A percentile compares a stretch with the other conserved stretches of the same genome.
Evolutionary conservation across 2,888 invertebrate genomes (phyloP).

Genomic region (Eumacrocentrus americanus): DNA sequence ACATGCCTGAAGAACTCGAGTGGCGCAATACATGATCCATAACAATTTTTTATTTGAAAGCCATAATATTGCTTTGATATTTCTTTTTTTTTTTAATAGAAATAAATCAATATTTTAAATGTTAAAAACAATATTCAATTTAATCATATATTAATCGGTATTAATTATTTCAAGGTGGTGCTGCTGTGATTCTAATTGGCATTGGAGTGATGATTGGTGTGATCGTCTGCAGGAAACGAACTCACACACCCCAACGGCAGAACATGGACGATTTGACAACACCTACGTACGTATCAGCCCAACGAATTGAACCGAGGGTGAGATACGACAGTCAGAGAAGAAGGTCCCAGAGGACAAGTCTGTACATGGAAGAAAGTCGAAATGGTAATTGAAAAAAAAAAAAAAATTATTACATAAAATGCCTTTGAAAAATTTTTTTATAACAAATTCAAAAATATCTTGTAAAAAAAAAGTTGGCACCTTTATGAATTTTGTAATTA

Average conservation of each 20-base stretch:
- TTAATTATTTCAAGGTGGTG: constrained; percentile 42
- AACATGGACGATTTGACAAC: constrained; percentile 57
- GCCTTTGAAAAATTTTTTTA: too few relatives aligned
- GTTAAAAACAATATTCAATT: too few relatives aligned
- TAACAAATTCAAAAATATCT: too few relatives aligned
- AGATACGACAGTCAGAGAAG: constrained; percentile 52
- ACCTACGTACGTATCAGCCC: constrained; percentile 54
- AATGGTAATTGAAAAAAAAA: too few relatives aligned
- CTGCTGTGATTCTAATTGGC: constrained; percentile 54
- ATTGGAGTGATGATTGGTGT: constrained; percentile 58
- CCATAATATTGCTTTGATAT: too few relatives aligned
- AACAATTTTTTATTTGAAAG: constrained; percentile 8
- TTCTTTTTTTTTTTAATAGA: constrained; percentile 5
- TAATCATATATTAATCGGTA: not conserved
- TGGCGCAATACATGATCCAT: constrained; percentile 22
- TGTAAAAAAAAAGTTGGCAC: too few relatives aligned
- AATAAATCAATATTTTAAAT: constrained; percentile 5
- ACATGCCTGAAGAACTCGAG: constrained; percentile 28
- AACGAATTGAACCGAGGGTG: constrained; percentile 55
- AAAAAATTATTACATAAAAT: too few relatives aligned
- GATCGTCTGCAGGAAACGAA: constrained; percentile 54
- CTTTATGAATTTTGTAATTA: too few relatives aligned
- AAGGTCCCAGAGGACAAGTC: constrained; percentile 53
- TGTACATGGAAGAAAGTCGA: constrained; percentile 56
- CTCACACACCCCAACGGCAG: constrained; percentile 38